Evolutionary conservation across 2,888 invertebrate genomes (phyloP).

Genomic region (Drymonia ruficornis): DNA sequence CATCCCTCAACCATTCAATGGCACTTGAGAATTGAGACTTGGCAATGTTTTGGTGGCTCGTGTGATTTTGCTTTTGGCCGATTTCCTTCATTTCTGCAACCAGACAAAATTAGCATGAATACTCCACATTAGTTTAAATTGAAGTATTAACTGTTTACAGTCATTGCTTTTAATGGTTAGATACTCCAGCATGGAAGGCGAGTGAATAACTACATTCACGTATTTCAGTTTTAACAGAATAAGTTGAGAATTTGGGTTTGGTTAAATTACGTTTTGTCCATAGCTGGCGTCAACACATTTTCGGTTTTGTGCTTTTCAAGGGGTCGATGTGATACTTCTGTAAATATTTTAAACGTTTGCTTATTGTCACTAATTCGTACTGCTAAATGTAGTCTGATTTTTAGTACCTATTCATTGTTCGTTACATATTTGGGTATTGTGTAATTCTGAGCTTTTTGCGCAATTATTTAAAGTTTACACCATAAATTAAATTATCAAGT

Average conservation of each 20-base stretch:
- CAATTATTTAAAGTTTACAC: background rate
- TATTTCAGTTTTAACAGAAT: background rate
- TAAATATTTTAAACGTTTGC: constrained; percentile 33
- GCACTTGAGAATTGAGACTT: constrained; percentile 16
- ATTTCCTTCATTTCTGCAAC: constrained; percentile 20
- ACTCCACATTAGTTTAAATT: constrained; percentile 8
- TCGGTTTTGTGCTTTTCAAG: constrained; percentile 23
- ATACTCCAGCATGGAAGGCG: constrained; percentile 1
- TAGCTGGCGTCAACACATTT: constrained; percentile 14
- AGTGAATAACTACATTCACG: background rate
- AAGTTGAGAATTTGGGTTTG: constrained; percentile 24
- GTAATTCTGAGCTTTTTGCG: background rate
- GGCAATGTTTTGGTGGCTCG: constrained; percentile 10
- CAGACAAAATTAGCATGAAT: constrained; percentile 28
- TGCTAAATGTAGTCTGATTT: background rate
- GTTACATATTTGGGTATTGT: constrained; percentile 1
- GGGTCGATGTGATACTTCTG: constrained; percentile 30
- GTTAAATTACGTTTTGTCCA: constrained; percentile 20
- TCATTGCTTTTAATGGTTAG: constrained; percentile 6
- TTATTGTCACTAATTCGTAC: constrained; percentile 1
- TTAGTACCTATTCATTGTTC: background rate
- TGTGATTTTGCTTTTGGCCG: constrained; percentile 14
- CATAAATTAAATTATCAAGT: background rate
- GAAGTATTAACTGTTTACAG: background rate
- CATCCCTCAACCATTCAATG: constrained; percentile 3